These are phyloP conservation scores for Muscidifurax raptorellus DNA, from an alignment of 1,140 invertebrate genomes.

Conservation along the genomic window DNA sequence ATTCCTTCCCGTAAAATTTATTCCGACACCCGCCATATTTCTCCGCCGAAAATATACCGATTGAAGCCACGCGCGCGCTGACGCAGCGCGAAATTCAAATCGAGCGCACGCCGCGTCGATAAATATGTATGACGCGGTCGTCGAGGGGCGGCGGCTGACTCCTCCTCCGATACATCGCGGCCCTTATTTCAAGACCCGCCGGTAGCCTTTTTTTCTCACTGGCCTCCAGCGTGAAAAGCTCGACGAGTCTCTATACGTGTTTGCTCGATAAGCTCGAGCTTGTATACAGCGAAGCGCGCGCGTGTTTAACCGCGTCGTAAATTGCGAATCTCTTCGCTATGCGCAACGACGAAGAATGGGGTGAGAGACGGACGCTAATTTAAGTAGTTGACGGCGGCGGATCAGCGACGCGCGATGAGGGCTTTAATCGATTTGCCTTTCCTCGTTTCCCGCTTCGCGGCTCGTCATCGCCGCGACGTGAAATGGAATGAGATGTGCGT, in stretches of 20 bases:
- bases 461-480: too few species aligned
- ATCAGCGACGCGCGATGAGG: slow-evolving; percentile 5
- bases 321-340: slow-evolving; percentile 35
- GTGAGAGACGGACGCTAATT: slow-evolving; percentile 26
- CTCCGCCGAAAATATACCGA: slow-evolving; percentile 39
- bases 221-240: not conserved
- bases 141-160: not conserved
- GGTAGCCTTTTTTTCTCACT: not conserved
- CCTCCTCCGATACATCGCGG: too few species aligned
- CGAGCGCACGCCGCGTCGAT: slow-evolving; percentile 45
- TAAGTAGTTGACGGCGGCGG: slow-evolving; percentile 23
- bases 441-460: not conserved
- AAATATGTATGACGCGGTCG: slow-evolving; percentile 58
- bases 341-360: not conserved
- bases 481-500: too few species aligned
- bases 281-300: slow-evolving; percentile 7
- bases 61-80: slow-evolving; percentile 1
- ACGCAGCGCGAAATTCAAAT: slow-evolving; percentile 62
- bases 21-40: not conserved
- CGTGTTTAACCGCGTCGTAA: slow-evolving; percentile 14
- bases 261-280: slow-evolving; percentile 53
- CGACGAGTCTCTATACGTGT: slow-evolving; percentile 23
- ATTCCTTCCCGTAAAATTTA: not conserved
- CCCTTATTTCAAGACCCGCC: not conserved
- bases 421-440: slow-evolving; percentile 23